phyloP scores from a whole-genome alignment of 2,113 vertebrate species.

The Corynorhinus townsendii region DNA sequence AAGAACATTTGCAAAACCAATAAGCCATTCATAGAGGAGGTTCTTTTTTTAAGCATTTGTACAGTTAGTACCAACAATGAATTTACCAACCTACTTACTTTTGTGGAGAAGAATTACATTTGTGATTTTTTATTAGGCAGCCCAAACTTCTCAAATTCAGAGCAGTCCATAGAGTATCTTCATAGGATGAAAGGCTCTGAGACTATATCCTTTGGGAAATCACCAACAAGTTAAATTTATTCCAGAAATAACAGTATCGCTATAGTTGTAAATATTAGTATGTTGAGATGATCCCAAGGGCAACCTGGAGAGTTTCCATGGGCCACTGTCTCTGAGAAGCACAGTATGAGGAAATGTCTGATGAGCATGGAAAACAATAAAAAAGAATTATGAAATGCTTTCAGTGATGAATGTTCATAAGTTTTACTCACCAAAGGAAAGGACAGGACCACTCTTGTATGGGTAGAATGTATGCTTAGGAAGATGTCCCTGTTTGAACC shows the following conservation, averaged over 20 bases:
- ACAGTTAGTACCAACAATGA: neutral
- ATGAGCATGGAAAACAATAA: neutral
- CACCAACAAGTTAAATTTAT: neutral
- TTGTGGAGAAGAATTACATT: conserved; percentile 4
- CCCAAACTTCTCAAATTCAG: neutral
- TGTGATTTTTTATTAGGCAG: neutral
- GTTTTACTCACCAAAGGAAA: neutral
- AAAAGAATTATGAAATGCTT: neutral
- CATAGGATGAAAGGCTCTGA: neutral
- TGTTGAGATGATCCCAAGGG: neutral
- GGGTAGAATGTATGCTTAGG: neutral
- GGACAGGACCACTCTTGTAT: neutral
- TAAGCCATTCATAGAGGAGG: neutral
- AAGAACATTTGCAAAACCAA: neutral
- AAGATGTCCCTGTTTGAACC: neutral
- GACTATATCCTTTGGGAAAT: neutral
- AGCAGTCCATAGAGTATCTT: neutral
- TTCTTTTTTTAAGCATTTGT: neutral
- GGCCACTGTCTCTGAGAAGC: neutral
- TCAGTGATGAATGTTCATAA: neutral
- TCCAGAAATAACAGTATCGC: neutral
- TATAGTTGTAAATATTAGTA: neutral
- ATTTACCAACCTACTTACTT: conserved; percentile 6
- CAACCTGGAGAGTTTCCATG: neutral
- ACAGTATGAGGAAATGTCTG: conserved; percentile 9